A percentile compares a stretch with the other conserved stretches of the same genome.
Conservation (phyloP, 2,797 vertebrate species). For the Cygnus olor region DNA sequence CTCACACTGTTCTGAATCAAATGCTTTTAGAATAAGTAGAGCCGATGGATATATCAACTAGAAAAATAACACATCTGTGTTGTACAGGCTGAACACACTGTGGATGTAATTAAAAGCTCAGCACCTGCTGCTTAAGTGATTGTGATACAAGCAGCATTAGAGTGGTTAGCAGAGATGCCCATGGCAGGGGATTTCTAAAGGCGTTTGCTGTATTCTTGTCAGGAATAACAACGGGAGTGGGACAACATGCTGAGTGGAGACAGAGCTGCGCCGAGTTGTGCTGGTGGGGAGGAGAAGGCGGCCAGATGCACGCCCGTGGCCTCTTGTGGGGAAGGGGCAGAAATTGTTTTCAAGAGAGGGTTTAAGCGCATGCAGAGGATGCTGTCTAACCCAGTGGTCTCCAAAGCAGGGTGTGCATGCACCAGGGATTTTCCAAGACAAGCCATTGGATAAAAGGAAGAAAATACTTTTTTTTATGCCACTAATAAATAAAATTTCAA, state of each 20-base stretch:
- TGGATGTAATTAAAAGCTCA: slow-evolving; percentile 4
- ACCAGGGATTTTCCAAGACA: neutral
- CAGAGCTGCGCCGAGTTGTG: neutral
- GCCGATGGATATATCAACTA: neutral
- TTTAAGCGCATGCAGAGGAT: neutral
- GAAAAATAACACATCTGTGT: slow-evolving; percentile 11
- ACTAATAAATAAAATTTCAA: neutral
- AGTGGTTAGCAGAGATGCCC: neutral
- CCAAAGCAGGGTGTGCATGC: neutral
- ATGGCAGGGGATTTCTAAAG: neutral
- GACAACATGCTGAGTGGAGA: neutral
- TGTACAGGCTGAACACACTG: neutral
- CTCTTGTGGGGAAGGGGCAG: neutral
- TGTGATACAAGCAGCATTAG: neutral
- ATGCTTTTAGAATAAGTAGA: neutral
- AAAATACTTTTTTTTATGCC: neutral
- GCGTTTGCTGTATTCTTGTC: accelerated
- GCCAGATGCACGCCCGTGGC: accelerated
- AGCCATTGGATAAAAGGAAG: accelerated
- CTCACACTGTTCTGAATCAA: neutral
- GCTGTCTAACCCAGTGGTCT: neutral
- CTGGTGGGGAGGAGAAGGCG: accelerated
- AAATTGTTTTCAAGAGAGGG: neutral
- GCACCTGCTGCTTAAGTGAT: slow-evolving; percentile 9
- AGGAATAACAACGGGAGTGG: accelerated